Percentiles rank a stretch among this genome's conserved stretches.
Conservation (phyloP, 2,797 vertebrate genomes). For the Ctenopoma kingsleyae region DNA sequence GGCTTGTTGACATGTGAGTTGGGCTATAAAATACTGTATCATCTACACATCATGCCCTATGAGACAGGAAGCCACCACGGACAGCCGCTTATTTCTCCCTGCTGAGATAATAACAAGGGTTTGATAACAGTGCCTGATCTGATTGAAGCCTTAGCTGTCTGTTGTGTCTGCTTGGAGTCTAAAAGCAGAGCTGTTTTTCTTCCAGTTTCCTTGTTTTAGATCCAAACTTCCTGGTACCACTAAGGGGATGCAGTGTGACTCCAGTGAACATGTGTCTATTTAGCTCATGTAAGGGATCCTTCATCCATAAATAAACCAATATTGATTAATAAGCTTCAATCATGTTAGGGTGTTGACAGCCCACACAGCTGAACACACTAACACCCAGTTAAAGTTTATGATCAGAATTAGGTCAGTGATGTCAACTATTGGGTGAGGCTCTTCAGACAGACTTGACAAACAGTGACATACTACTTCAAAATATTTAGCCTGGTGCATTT, state of each 20-base stretch:
- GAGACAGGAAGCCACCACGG: slow-evolving; percentile 41
- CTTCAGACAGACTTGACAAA: neutral
- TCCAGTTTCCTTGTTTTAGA: slow-evolving; percentile 74
- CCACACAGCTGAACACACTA: neutral
- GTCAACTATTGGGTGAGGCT: slow-evolving; percentile 8
- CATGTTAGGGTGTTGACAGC: neutral
- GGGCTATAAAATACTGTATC: slow-evolving; percentile 23
- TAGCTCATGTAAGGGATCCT: neutral
- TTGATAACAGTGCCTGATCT: slow-evolving; percentile 59
- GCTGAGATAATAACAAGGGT: slow-evolving; percentile 59
- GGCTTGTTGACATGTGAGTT: neutral
- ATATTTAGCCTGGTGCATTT: neutral
- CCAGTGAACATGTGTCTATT: neutral
- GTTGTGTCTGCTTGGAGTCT: slow-evolving; percentile 63
- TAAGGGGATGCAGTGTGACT: slow-evolving; percentile 25
- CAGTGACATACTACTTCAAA: slow-evolving; percentile 5
- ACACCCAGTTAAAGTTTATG: neutral
- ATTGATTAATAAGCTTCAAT: neutral
- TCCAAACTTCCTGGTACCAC: slow-evolving; percentile 68
- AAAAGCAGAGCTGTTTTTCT: slow-evolving; percentile 65
- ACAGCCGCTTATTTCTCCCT: slow-evolving; percentile 7
- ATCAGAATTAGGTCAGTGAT: slow-evolving; percentile 4
- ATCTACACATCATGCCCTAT: slow-evolving; percentile 7
- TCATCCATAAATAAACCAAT: neutral
- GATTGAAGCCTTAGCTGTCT: slow-evolving; percentile 59